Evolutionary conservation across 2,888 invertebrate species (phyloP).

Genomic region (Alsophila aescularia): DNA sequence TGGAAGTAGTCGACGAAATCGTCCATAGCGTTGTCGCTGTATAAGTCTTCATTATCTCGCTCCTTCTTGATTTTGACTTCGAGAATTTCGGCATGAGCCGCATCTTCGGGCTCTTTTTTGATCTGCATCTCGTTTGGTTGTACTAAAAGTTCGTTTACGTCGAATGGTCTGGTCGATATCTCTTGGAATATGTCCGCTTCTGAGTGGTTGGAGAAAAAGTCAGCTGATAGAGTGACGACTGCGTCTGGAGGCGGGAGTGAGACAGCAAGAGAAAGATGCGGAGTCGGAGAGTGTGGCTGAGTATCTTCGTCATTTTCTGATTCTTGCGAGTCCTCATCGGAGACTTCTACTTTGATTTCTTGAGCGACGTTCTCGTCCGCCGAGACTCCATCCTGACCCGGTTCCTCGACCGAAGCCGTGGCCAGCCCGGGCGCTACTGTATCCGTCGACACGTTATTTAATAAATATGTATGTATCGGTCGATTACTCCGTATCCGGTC

Average conservation of each 20-base stretch:
- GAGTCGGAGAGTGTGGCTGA: background rate
- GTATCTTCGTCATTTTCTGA: conserved; percentile 43
- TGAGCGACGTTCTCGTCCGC: conserved; percentile 78
- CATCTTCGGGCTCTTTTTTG: conserved; percentile 61
- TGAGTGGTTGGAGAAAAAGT: conserved; percentile 65
- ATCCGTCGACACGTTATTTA: conserved; percentile 77
- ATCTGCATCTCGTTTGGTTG: conserved; percentile 72
- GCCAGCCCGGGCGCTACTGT: conserved; percentile 71
- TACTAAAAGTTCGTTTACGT: conserved; percentile 75
- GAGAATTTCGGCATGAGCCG: conserved; percentile 35
- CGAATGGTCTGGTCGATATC: conserved; percentile 72
- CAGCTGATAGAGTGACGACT: conserved; percentile 71
- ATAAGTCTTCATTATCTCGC: conserved; percentile 61
- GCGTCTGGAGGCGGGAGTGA: conserved; percentile 54
- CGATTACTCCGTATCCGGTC: conserved; percentile 73
- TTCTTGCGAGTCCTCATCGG: conserved; percentile 62
- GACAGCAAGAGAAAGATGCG: background rate
- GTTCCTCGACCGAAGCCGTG: conserved; percentile 54
- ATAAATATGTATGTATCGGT: conserved; percentile 78
- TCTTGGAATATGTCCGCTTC: conserved; percentile 73
- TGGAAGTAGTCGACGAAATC: conserved; percentile 74
- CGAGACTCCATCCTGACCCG: conserved; percentile 66
- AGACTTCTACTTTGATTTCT: conserved; percentile 66
- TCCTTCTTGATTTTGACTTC: conserved; percentile 69
- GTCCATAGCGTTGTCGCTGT: conserved; percentile 75